Percentiles rank a stretch among this genome's conserved stretches.
Conservation (phyloP, 1,140 invertebrate genomes). For the Aporrectodea caliginosa region DNA sequence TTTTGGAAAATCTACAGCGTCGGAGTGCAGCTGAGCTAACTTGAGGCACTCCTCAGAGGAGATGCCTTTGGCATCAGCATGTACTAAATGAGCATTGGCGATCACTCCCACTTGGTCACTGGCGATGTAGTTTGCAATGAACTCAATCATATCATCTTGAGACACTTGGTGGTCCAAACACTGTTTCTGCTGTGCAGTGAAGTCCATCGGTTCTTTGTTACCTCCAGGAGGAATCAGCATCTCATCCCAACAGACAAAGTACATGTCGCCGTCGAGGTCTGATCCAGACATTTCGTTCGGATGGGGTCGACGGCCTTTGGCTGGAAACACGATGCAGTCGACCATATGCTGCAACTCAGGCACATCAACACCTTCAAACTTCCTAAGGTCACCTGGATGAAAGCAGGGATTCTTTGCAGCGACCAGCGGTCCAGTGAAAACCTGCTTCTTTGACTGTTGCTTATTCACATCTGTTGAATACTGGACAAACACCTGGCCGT, state of each 20-base stretch:
- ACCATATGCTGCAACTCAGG: conserved; percentile 46
- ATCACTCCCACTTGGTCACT: not conserved
- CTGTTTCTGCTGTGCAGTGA: not conserved
- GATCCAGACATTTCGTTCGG: conserved; percentile 56
- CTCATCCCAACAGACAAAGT: conserved; percentile 47
- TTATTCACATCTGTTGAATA: not conserved
- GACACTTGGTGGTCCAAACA: not conserved
- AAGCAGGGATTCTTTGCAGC: conserved; percentile 55
- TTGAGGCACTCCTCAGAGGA: not conserved
- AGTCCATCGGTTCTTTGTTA: not conserved
- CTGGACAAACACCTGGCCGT: not conserved
- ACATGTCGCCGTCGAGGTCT: conserved; percentile 56
- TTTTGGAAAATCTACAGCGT: not conserved
- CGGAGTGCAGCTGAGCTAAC: not conserved
- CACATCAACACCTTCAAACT: conserved; percentile 49
- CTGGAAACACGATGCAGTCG: conserved; percentile 57
- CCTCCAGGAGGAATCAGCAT: not conserved
- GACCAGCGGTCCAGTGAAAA: conserved; percentile 11
- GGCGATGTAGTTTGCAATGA: not conserved
- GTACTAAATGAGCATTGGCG: not conserved
- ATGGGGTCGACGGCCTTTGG: conserved; percentile 51
- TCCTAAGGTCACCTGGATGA: conserved; percentile 54
- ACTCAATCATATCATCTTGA: not conserved
- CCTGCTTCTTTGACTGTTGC: not conserved
- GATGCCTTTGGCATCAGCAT: not conserved